Evolutionary conservation across 2,888 invertebrate genomes (phyloP).

Genomic region (Acrobasis consociella): DNA sequence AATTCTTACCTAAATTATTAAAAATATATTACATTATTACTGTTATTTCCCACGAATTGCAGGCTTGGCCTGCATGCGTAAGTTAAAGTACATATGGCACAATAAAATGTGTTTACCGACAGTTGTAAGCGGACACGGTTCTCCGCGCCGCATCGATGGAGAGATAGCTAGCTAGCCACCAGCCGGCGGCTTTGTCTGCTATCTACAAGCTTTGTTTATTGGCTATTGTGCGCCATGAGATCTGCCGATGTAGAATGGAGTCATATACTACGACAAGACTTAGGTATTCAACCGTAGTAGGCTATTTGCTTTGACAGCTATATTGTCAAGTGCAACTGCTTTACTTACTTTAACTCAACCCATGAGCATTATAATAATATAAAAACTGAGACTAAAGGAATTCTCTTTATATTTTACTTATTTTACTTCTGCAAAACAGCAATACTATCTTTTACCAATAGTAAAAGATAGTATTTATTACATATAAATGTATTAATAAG

Average conservation of each 20-base stretch:
- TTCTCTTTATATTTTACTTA: too few relatives aligned
- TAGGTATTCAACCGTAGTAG: slow-evolving; percentile 28
- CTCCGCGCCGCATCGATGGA: slow-evolving; percentile 55
- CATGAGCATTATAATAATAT: too few relatives aligned
- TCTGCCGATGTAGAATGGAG: slow-evolving; percentile 65
- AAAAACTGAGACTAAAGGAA: too few relatives aligned
- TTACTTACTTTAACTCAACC: too few relatives aligned
- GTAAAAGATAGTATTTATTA: too few relatives aligned
- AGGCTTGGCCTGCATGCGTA: slow-evolving; percentile 31
- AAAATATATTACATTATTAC: too few relatives aligned
- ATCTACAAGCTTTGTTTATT: slow-evolving; percentile 74
- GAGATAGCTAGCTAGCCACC: slow-evolving; percentile 61
- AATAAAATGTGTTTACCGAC: slow-evolving; percentile 69
- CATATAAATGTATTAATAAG: too few relatives aligned
- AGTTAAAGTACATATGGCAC: slow-evolving; percentile 63
- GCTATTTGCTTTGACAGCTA: slow-evolving; percentile 29
- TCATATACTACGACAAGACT: slow-evolving; percentile 56
- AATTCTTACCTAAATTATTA: too few relatives aligned
- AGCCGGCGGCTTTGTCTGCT: slow-evolving; percentile 66
- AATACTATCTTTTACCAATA: too few relatives aligned
- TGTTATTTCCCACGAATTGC: slow-evolving; percentile 20
- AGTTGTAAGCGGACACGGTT: slow-evolving; percentile 72
- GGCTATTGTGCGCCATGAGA: slow-evolving; percentile 67
- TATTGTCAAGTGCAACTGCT: slow-evolving; percentile 31
- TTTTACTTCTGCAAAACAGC: too few relatives aligned